phyloP scores from a whole-genome alignment of 2,888 invertebrate genomes.

The Parnassius smintheus region DNA sequence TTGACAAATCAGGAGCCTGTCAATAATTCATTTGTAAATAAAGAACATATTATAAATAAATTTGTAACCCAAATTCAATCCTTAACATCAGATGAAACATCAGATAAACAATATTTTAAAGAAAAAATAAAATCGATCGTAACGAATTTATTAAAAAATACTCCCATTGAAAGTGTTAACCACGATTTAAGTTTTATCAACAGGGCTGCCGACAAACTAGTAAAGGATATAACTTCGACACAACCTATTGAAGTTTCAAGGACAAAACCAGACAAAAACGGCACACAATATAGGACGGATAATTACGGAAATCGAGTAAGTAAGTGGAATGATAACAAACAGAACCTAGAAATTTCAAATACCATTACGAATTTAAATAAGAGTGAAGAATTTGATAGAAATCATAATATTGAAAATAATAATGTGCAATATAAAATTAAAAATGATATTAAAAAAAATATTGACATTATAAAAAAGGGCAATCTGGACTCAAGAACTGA shows the following conservation, averaged over 20 bases:
- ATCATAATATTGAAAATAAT: not conserved
- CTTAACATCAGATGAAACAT: slow-evolving; percentile 33
- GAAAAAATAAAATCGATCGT: slow-evolving; percentile 29
- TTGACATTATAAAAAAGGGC: slow-evolving; percentile 11
- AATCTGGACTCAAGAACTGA: slow-evolving; percentile 14
- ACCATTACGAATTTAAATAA: slow-evolving; percentile 28
- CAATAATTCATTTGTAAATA: slow-evolving; percentile 33
- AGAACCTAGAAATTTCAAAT: slow-evolving; percentile 1
- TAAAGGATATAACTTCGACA: slow-evolving; percentile 33
- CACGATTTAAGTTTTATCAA: slow-evolving; percentile 34
- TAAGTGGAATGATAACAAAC: not conserved
- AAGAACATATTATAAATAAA: slow-evolving; percentile 33
- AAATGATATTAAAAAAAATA: slow-evolving; percentile 19
- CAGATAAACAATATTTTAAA: slow-evolving; percentile 44
- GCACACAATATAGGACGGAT: not conserved
- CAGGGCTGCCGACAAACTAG: slow-evolving; percentile 42
- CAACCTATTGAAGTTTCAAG: not conserved
- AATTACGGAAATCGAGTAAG: slow-evolving; percentile 1
- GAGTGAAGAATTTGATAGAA: slow-evolving; percentile 32
- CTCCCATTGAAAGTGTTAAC: slow-evolving; percentile 35
- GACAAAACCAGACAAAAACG: not conserved
- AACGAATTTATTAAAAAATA: slow-evolving; percentile 28
- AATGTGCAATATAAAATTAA: not conserved
- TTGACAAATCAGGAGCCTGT: slow-evolving; percentile 38
- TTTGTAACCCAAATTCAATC: slow-evolving; percentile 38